phyloP scores from a whole-genome alignment of 1,140 invertebrate species.

The Anastrepha obliqua region DNA sequence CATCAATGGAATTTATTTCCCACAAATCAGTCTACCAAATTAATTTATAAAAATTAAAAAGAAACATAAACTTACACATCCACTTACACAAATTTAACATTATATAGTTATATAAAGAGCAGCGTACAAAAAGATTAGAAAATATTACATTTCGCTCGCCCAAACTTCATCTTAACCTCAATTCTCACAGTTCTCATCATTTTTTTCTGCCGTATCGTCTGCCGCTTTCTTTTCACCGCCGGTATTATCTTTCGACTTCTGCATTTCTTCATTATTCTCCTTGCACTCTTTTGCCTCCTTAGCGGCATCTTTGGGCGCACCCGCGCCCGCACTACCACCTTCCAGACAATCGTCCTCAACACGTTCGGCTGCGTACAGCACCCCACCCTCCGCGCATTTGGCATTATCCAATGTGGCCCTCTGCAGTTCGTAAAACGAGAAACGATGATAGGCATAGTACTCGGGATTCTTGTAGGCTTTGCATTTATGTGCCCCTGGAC shows the following conservation, averaged over 20 bases:
- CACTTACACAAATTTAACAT: neutral
- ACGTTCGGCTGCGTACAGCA: neutral
- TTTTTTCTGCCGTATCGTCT: neutral
- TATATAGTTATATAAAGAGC: neutral
- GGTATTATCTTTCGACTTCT: neutral
- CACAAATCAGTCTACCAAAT: no score
- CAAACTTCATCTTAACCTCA: neutral
- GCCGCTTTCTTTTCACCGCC: neutral
- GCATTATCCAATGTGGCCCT: conserved; percentile 51
- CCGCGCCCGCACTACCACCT: neutral
- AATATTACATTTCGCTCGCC: neutral
- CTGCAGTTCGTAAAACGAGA: conserved; percentile 61
- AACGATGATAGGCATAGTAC: conserved; percentile 69
- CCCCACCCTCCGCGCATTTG: neutral
- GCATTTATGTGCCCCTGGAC: conserved; percentile 63
- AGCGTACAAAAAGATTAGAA: neutral
- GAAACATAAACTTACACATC: neutral
- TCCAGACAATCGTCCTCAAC: neutral
- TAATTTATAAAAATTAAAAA: no score
- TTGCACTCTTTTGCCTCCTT: neutral
- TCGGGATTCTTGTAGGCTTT: conserved; percentile 64
- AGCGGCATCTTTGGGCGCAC: neutral
- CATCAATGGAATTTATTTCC: no score
- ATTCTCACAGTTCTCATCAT: neutral
- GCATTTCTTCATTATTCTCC: neutral